Percentiles rank a stretch among this genome's conserved stretches.
phyloP scores from a whole-genome alignment of 2,797 vertebrate species.

The Sparidentex hasta region DNA sequence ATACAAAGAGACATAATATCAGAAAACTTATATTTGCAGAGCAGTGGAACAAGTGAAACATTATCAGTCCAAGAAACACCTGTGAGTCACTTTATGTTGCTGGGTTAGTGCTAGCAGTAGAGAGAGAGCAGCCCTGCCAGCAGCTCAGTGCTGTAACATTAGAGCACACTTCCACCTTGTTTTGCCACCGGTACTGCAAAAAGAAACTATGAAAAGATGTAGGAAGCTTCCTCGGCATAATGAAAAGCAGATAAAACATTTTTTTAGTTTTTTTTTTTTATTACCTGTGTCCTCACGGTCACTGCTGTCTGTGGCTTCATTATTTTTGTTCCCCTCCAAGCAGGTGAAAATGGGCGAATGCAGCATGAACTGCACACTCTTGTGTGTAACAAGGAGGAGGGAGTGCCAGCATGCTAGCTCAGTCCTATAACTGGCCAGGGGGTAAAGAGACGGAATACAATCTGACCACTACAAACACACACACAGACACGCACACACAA shows the following conservation, averaged over 20 bases:
- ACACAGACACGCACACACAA: constrained; percentile 25
- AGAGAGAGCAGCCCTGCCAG: constrained; percentile 26
- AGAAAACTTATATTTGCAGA: neutral
- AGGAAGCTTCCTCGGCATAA: constrained; percentile 15
- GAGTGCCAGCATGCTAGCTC: constrained; percentile 23
- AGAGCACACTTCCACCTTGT: constrained; percentile 46
- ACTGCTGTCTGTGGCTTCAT: constrained; percentile 37
- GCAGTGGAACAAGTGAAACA: neutral
- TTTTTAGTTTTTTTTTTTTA: neutral
- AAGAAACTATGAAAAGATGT: constrained; percentile 9
- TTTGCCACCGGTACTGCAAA: constrained; percentile 29
- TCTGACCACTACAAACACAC: constrained; percentile 53
- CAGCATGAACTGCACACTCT: constrained; percentile 19
- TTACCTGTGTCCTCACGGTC: constrained; percentile 62
- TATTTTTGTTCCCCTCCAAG: constrained; percentile 32
- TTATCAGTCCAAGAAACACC: constrained; percentile 1
- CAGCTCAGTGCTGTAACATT: constrained; percentile 34
- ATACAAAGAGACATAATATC: neutral
- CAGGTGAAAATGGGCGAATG: constrained; percentile 25
- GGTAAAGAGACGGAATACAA: constrained; percentile 61
- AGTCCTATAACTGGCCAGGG: constrained; percentile 57
- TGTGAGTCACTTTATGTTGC: neutral
- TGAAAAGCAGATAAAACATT: neutral
- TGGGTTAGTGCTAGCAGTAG: constrained; percentile 11
- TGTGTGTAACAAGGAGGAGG: constrained; percentile 22